Conservation (phyloP, 92 coral and sea anemone species). For the Palythoa heliodiscus region DNA sequence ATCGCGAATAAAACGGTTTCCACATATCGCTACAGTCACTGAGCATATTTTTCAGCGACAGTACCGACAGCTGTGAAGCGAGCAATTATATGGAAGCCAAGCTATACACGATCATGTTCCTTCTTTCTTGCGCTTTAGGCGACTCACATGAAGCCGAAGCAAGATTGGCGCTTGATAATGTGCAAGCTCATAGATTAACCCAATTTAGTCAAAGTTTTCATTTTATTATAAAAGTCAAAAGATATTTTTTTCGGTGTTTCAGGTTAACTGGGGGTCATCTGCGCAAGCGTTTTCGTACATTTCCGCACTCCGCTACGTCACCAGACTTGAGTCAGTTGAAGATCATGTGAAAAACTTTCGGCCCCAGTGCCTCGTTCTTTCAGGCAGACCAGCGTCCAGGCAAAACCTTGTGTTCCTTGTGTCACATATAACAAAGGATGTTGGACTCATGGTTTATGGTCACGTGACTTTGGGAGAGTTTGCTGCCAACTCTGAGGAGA, state of each 20-base stretch:
- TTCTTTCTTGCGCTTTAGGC: too few relatives aligned
- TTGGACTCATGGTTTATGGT: constrained; percentile 91
- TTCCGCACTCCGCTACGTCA: constrained; percentile 78
- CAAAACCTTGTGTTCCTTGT: constrained; percentile 72
- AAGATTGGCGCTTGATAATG: too few relatives aligned
- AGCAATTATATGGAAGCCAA: too few relatives aligned
- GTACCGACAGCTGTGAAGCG: too few relatives aligned
- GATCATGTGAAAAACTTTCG: constrained; percentile 99
- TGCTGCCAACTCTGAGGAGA: constrained; percentile 52
- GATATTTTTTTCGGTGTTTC: background rate
- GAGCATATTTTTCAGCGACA: too few relatives aligned
- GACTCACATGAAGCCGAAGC: too few relatives aligned
- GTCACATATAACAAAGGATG: constrained; percentile 91
- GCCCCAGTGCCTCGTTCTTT: constrained; percentile 92
- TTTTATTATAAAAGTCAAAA: background rate
- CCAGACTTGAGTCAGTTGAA: constrained; percentile 73
- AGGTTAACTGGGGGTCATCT: constrained; percentile 99
- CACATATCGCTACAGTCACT: too few relatives aligned
- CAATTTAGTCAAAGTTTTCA: background rate
- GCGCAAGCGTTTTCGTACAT: constrained; percentile 92
- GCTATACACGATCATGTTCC: too few relatives aligned
- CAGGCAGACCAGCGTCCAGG: constrained; percentile 75
- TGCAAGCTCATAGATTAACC: too few relatives aligned
- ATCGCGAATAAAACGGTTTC: too few relatives aligned
- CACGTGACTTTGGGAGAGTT: constrained; percentile 59